phyloP scores from a whole-genome alignment of 2,888 invertebrate species.

The Eubasilissa splendida region DNA sequence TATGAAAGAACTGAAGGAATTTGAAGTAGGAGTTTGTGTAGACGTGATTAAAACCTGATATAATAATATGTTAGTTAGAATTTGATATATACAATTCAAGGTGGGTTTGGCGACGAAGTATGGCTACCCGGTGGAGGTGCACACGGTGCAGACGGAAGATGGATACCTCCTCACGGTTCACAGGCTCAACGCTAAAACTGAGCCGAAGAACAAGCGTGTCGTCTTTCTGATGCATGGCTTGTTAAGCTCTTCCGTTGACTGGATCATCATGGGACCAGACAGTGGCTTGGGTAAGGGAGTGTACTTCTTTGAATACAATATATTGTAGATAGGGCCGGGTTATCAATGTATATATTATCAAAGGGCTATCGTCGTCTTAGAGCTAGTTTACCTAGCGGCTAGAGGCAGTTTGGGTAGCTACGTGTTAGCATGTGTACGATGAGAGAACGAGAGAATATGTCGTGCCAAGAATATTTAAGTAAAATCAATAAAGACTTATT shows the following conservation, averaged over 20 bases:
- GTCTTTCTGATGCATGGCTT: conserved; percentile 82
- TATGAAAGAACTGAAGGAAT: no score
- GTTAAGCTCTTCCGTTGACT: conserved; percentile 81
- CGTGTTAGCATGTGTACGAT: no score
- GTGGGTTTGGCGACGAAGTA: conserved; percentile 68
- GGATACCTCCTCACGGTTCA: conserved; percentile 79
- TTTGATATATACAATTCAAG: conserved; percentile 59
- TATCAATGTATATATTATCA: no score
- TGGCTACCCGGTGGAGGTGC: conserved; percentile 72
- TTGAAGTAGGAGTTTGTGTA: no score
- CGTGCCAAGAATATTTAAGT: no score
- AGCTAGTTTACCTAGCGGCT: no score
- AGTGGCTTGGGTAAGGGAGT: conserved; percentile 75
- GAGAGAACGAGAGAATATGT: no score
- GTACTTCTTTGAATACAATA: not conserved
- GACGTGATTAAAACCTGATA: no score
- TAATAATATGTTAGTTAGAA: not conserved
- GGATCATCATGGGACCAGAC: conserved; percentile 81
- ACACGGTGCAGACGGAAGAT: conserved; percentile 75
- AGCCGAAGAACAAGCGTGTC: conserved; percentile 61
- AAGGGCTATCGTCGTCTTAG: no score
- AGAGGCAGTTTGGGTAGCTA: no score
- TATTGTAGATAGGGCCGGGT: no score
- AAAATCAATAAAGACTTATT: no score
- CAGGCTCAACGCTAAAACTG: conserved; percentile 71